Base-by-base conservation (phyloP, 2,797 vertebrate species). In the Spheniscus humboldti region DNA sequence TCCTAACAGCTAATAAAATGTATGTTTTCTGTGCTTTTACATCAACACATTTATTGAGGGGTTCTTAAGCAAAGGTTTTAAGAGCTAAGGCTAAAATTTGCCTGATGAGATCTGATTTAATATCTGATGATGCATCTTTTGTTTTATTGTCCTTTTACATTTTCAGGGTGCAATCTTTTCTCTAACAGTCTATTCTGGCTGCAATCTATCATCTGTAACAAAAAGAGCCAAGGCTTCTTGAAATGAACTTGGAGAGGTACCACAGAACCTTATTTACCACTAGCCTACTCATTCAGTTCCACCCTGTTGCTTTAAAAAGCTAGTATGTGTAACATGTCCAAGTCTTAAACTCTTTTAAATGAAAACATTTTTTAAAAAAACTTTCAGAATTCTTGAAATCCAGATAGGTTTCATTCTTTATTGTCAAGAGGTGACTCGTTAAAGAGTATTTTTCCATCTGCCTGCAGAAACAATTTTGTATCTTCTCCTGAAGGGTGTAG, bases 291-390 rank as follows among this genome's bases (percentile, higher is more conserved):
- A 8, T 27, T 52, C 28, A 64, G 16, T 68, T 60, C 48, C 41
- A 92, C 17, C 10, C 16, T 24, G 11, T 18, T 63, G 57, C 73
- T 83, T 68, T 30, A 69, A 72, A 60, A 66, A 62, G 11, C 30
- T 35, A 12, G 4, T 3, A 15, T 5, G 7, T 43, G 8, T 37
- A 89, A 47, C 15, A 5, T 4, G 9, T 8, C 28, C n/a, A 31
- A 41, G 33, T 7, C 22, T 57, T 37, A 50, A 63, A 47, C 20
- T 47, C 45, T 45, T 43, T 73, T 22, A 14, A 79, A 82, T 4
- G 2, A 53, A 64, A 68, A 18, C 1, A 10, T 24, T 30, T n/a
- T 25, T 11, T 1, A 0, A 13, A 64, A 64, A 24, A 56, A 14
- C 35, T 55, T 67, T 11, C 9, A 39, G 47, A 43, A 28, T 50